Base-by-base conservation (phyloP, 2,797 vertebrate species). In the Enteromius viviparus region DNA sequence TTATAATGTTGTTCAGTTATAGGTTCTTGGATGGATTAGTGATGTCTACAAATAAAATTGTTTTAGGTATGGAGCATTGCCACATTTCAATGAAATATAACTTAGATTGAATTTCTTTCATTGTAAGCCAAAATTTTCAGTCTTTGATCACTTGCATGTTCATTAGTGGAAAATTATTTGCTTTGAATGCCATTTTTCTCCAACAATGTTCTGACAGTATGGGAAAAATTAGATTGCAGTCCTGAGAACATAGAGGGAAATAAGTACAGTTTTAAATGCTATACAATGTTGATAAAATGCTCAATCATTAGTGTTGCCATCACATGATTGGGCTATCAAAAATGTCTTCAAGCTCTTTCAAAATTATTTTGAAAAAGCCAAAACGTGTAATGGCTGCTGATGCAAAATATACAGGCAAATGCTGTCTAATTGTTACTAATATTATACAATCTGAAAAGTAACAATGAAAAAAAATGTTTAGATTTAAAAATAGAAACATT, bases 231-330 rank as follows among this genome's bases (percentile, higher is more conserved):
- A 7, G 49, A 51, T 3, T 34, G 19, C 47, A 34, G 49, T 14
- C 7, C 49, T 68, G 4, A 68, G 19, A n/a, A 40, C 4, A 37
- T 45, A 66, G 26, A 32, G 26, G 14, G 60, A 34, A 34, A 64
- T 15, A 34, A 68, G 17, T 37, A 37, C 64, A n/a, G 34, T 21
- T 68, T 66, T 40, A 66, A 66, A 66, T 66, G 19, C 37, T 10
- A 40, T 40, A 68, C 9, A n/a, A 40, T 19, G 64, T 21, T 37
- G 10, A 68, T 40, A 40, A 47, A 71, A 23, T 71, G 23, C 2
- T 71, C 26, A 71, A 71, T 49, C 47, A 49, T 19, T 53, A 70
- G 12, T 40, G 37, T 68, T 68, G 19, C n/a, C 65, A n/a, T 68
- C 34, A 68, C 37, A 40, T 40, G 21, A 34, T 34, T 34, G 19